phyloP scores from a whole-genome alignment of 2,797 vertebrate genomes.

The Micropoecilia bifurca region DNA sequence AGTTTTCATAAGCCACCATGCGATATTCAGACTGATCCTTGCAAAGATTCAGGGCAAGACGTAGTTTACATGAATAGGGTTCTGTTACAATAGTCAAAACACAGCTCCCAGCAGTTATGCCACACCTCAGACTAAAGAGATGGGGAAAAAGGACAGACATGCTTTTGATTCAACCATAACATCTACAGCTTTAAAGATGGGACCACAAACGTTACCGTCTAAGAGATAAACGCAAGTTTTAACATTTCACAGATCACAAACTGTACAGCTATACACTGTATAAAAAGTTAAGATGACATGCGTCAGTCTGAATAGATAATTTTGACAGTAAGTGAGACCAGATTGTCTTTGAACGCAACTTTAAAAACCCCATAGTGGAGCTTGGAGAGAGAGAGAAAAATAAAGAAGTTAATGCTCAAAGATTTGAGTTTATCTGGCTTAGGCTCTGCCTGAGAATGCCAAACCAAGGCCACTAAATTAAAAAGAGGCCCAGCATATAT shows the following conservation, averaged over 20 bases:
- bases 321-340: conserved; percentile 29
- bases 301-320: background rate
- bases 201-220: background rate
- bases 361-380: conserved; percentile 35
- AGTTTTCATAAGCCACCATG: background rate
- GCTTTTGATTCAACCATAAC: conserved; percentile 36
- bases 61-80: conserved; percentile 60
- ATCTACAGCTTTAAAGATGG: background rate
- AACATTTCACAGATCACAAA: background rate
- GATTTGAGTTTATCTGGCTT: conserved; percentile 28
- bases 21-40: background rate
- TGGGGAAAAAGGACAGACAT: conserved; percentile 49
- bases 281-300: background rate
- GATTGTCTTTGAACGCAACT: conserved; percentile 22
- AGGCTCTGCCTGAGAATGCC: conserved; percentile 27
- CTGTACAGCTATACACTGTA: background rate
- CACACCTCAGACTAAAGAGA: conserved; percentile 68
- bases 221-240: background rate
- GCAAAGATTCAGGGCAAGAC: conserved; percentile 18
- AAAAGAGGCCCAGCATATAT: conserved; percentile 56
- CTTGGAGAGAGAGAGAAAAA: conserved; percentile 3
- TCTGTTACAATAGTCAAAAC: conserved; percentile 68
- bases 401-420: conserved; percentile 41
- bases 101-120: conserved; percentile 42
- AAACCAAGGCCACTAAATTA: conserved; percentile 63